Evolutionary conservation across 2,797 vertebrate species (phyloP).

Genomic region (Anguilla marmorata): DNA sequence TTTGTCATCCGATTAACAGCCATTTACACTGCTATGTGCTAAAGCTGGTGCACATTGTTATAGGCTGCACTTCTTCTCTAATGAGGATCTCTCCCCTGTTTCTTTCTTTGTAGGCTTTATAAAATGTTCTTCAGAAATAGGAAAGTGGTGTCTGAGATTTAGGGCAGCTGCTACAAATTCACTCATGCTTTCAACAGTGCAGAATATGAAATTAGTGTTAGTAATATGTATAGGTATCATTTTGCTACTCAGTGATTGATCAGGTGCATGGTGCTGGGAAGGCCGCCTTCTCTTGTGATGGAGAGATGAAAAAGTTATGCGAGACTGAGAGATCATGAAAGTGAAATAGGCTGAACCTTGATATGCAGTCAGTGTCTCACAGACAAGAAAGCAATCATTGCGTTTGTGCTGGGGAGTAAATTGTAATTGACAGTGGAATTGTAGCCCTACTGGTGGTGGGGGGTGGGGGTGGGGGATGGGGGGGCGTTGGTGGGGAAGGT

Average conservation of each 20-base stretch:
- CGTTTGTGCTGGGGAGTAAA: background rate
- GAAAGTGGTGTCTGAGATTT: background rate
- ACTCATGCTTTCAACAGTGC: background rate
- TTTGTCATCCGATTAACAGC: background rate
- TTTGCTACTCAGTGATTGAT: background rate
- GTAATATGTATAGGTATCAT: background rate
- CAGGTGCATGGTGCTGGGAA: background rate
- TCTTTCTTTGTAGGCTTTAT: background rate
- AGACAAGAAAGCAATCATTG: too few species aligned
- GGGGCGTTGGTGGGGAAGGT: too few species aligned
- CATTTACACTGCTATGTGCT: background rate
- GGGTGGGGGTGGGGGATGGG: too few species aligned
- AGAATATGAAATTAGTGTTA: background rate
- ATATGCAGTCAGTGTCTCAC: background rate
- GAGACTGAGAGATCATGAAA: background rate
- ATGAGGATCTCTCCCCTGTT: background rate
- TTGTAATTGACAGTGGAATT: background rate
- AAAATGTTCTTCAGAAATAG: background rate
- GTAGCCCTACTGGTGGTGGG: background rate
- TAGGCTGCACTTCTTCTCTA: background rate
- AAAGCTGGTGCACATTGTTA: background rate
- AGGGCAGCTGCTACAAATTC: background rate
- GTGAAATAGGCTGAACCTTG: too few species aligned
- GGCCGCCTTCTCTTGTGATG: background rate
- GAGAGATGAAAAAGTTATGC: background rate